Conservation (phyloP, 2,888 invertebrate genomes). For the Caenorhabditis sp. region DNA sequence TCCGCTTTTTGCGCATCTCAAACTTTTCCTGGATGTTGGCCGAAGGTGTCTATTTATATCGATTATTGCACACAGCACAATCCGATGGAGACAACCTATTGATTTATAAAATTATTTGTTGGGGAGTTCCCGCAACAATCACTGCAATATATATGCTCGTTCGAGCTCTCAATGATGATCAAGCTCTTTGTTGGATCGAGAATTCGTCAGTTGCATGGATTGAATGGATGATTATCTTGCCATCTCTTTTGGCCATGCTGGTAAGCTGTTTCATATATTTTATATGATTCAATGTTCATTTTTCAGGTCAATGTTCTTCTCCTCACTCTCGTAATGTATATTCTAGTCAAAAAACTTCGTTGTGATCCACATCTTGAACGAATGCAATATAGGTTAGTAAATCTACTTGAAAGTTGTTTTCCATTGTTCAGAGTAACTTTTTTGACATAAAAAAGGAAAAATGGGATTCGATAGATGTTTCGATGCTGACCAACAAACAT, state of each 20-base stretch:
- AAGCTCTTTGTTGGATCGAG: conserved; percentile 42
- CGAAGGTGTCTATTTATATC: conserved; percentile 74
- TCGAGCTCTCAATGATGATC: conserved; percentile 21
- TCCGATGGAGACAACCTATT: conserved; percentile 71
- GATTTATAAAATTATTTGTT: conserved; percentile 73
- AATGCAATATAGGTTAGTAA: conserved; percentile 74
- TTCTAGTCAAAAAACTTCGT: conserved; percentile 72
- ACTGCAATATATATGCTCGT: conserved; percentile 27
- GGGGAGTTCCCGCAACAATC: conserved; percentile 70
- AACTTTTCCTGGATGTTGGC: conserved; percentile 75
- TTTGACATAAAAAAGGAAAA: too few relatives aligned
- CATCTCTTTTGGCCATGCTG: conserved; percentile 37
- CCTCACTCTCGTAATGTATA: conserved; percentile 70
- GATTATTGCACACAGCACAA: conserved; percentile 73
- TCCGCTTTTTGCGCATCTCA: conserved; percentile 72
- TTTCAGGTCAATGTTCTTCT: conserved; percentile 70
- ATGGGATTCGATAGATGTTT: too few relatives aligned
- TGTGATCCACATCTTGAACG: conserved; percentile 73
- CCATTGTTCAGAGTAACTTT: too few relatives aligned
- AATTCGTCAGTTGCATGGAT: conserved; percentile 36
- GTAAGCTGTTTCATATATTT: conserved; percentile 6
- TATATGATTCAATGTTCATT: too few relatives aligned
- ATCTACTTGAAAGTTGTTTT: too few relatives aligned
- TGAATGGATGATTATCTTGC: conserved; percentile 38
- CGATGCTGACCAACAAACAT: too few relatives aligned